Base-by-base conservation (phyloP, 92 coral and sea anemone species). In the Porites divaricata region DNA sequence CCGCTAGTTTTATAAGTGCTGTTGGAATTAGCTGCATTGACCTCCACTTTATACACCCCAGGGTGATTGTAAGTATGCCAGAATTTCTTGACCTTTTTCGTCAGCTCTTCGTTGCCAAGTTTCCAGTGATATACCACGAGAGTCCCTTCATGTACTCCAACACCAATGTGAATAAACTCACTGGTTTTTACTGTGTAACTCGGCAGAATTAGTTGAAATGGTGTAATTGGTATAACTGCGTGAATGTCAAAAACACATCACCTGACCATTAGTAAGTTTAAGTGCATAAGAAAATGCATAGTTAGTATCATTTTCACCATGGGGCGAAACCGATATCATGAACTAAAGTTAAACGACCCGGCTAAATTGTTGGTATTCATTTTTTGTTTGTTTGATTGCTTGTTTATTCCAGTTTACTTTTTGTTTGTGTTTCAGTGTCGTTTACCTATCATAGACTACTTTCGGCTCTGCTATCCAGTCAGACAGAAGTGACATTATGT, bases 121-220 rank as follows among this genome's bases (percentile, higher is more conserved):
- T 85, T 56, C 98, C 98, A 94, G 15, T 63, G 80, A 57, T 94
- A 94, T 13, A 13, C 19, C 11, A 90, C 87, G 1, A 78, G 76
- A 10, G 87, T 88, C 15, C 98, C 98, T 12, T 76, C 58, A 72
- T 94, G 98, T 14, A 80, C 67, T 16, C 53, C 80, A 41, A 87
- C 59, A 25, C 88, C 76, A 54, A 94, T 79, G 16, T 28, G 25
- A 20, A 94, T 2, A 15, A 56, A 2, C 19, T 81, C 70, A 0
- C 80, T 72, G 10, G 86, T 85, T 61, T 77, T 56, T 50, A 81
- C 67, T 13, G 70, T 57, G 11, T 20, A 8, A 10, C n/a, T 14
- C 58, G 81, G 76, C 65, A 76, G 68, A 15, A 13, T 21, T 10
- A 67, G 19, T 2, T 35, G 53, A 26, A 84, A 57, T 7, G 49